Conservation (phyloP, 2,113 vertebrate genomes). For the Oostethus manadensis region DNA sequence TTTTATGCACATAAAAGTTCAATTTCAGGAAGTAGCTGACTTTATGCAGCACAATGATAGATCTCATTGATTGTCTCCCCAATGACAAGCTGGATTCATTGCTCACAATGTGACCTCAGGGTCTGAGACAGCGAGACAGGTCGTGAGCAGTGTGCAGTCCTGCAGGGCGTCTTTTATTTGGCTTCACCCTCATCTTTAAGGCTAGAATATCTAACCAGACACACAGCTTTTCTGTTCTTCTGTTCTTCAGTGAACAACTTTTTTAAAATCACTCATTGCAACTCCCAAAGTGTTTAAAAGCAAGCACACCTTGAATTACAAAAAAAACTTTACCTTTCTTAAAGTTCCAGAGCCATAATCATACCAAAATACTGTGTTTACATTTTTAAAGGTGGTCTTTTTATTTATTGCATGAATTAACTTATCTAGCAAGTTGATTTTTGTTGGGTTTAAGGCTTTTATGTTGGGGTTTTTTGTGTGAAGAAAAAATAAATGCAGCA, state of each 20-base stretch:
- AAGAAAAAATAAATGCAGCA: no score
- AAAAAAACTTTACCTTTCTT: no score
- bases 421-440: no score
- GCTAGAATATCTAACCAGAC: slow-evolving; percentile 7
- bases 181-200: slow-evolving; percentile 4
- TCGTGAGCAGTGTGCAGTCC: slow-evolving; percentile 6
- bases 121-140: slow-evolving; percentile 12
- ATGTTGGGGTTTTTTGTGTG: no score
- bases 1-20: not conserved
- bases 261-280: not conserved
- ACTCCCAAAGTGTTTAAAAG: not conserved
- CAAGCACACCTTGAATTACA: no score
- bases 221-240: slow-evolving; percentile 16
- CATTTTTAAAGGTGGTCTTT: no score
- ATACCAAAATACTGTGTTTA: no score
- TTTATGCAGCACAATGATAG: not conserved
- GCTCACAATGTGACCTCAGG: slow-evolving; percentile 37
- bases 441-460: no score
- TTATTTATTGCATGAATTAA: no score
- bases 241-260: not conserved
- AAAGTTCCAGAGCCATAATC: no score
- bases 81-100: slow-evolving; percentile 29
- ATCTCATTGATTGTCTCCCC: slow-evolving; percentile 7
- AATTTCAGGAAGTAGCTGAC: slow-evolving; percentile 26
- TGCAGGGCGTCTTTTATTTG: slow-evolving; percentile 28